Conservation (phyloP, 30 jellyfish, hydroid and myxozoan species). For the Mastigias papua region DNA sequence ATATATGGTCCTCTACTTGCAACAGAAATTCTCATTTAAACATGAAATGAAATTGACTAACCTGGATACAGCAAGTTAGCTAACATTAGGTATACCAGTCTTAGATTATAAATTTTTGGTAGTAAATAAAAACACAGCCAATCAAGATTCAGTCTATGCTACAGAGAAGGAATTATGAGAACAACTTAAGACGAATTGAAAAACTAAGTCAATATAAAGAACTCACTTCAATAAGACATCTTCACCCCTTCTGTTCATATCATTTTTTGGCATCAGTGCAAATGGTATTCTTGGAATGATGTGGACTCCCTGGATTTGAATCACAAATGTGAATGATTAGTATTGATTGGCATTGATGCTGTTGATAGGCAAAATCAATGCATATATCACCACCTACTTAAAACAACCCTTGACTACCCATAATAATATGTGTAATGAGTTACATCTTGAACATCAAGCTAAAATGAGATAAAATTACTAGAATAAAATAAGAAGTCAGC, state of each 20-base stretch:
- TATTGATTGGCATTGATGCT: too few species aligned
- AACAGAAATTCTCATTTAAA: too few species aligned
- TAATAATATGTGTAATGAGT: too few species aligned
- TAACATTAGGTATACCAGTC: too few species aligned
- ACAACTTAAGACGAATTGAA: background rate
- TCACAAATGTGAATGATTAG: background rate
- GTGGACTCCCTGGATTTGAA: background rate
- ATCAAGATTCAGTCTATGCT: background rate
- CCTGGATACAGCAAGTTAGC: too few species aligned
- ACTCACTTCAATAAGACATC: slow-evolving; percentile 51
- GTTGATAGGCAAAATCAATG: too few species aligned
- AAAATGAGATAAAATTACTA: background rate
- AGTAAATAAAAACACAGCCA: background rate
- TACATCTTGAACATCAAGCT: too few species aligned
- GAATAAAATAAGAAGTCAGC: background rate
- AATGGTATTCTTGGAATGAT: slow-evolving; percentile 48
- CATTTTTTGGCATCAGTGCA: slow-evolving; percentile 56
- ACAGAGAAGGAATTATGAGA: background rate
- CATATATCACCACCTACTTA: too few species aligned
- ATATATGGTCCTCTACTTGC: too few species aligned
- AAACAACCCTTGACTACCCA: too few species aligned
- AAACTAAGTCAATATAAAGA: background rate
- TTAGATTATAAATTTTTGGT: too few species aligned
- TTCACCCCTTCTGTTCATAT: slow-evolving; percentile 44
- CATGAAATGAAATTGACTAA: too few species aligned